Evolutionary conservation across 2,888 invertebrate species (phyloP), one percentile per base, ranked within the genome.

Genomic region (Encarsia formosa): DNA sequence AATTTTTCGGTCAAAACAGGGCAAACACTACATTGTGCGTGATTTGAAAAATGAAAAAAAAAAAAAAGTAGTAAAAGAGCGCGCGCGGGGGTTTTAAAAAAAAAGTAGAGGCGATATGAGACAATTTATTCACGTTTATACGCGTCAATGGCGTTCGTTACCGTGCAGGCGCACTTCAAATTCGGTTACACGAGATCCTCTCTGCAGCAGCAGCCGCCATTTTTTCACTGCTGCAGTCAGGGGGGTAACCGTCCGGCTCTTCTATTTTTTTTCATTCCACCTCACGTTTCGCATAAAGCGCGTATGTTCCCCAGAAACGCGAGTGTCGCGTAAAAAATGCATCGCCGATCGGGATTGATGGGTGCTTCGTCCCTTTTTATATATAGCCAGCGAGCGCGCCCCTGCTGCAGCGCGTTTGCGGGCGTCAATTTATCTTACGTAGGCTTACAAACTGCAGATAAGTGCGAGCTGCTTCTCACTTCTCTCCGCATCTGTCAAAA

Each of bases 241-340:
- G n/a, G n/a, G n/a, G n/a, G n/a, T n/a, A 49, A 62, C 11, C 61
- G 63, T 68, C 60, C 64, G 57, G 61, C 65, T 68, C 65, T 69
- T 68, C 64, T 66, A 67, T 70, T 70, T n/a, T n/a, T n/a, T n/a
- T 69, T 65, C 65, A 67, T 68, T 67, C 65, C 62, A 62, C 63
- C 64, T 67, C 66, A 65, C 68, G 66, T 67, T 67, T 61, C 63
- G 59, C 52, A 32, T 20, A 39, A 40, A 43, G 44, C 47, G 45
- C 29, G 39, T 19, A 34, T 48, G 49, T 39, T 32, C 29, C 22
- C n/a, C n/a, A n/a, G n/a, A n/a, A n/a, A n/a, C n/a, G 34, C 45
- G 46, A 45, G 51, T 57, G 45, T 54, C 44, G 49, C 57, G 51
- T 53, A 53, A 58, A 58, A 58, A 58, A 53, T 58, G 58, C 58